Percentiles rank a stretch among this genome's conserved stretches.
These are phyloP conservation scores for Caenorhabditis virilis DNA, from an alignment of 2,888 invertebrate species.

Conservation along the genomic window DNA sequence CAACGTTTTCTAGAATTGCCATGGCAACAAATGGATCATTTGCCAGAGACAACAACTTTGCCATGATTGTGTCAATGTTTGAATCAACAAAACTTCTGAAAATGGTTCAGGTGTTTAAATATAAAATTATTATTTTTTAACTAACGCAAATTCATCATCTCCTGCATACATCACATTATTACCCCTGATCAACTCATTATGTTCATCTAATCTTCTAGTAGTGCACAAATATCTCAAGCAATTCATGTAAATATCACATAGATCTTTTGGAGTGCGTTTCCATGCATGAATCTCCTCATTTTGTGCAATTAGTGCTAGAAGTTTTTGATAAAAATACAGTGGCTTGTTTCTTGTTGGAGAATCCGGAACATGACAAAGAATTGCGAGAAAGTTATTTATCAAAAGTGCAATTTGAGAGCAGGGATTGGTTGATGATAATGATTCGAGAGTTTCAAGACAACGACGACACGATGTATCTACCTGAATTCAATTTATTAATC, in stretches of 20 bases:
- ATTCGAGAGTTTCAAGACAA: constrained; percentile 6
- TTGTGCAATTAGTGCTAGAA: neutral
- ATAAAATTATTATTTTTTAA: neutral
- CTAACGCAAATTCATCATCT: constrained; percentile 20
- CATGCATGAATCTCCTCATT: neutral
- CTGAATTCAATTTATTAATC: constrained; percentile 5
- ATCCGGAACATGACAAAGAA: constrained; percentile 19
- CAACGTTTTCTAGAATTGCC: constrained; percentile 21
- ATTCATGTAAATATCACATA: constrained; percentile 23
- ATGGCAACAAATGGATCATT: constrained; percentile 23
- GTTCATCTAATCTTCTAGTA: constrained; percentile 3
- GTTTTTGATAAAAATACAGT: constrained; percentile 4
- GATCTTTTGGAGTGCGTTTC: neutral
- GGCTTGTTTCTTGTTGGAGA: constrained; percentile 1
- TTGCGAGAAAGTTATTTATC: constrained; percentile 10
- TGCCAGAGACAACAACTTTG: constrained; percentile 23
- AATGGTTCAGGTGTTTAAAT: neutral
- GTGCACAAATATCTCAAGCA: constrained; percentile 26
- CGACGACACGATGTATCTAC: constrained; percentile 10
- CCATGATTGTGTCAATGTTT: constrained; percentile 19
- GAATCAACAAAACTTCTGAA: constrained; percentile 12
- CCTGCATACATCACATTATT: constrained; percentile 15
- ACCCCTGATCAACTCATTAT: constrained; percentile 4
- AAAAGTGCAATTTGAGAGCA: constrained; percentile 3
- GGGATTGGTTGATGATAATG: neutral